Evolutionary conservation across 1,140 invertebrate species (phyloP).

Genomic region (Drosophila fuyamai): DNA sequence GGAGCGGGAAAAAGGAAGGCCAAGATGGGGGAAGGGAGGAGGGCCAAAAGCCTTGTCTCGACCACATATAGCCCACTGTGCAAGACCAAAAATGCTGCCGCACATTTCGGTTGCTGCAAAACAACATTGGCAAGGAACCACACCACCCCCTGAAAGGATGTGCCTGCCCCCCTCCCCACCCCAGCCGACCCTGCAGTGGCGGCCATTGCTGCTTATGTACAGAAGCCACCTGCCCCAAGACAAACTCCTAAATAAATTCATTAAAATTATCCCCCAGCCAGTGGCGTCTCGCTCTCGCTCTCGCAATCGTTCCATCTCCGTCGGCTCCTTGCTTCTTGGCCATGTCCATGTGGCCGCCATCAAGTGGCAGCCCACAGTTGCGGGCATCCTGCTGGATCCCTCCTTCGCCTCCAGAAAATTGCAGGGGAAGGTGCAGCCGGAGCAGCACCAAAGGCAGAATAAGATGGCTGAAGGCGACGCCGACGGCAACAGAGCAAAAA

Average conservation of each 20-base stretch:
- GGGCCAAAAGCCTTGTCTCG: constrained; percentile 28
- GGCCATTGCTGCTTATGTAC: constrained; percentile 26
- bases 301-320: not conserved
- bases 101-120: constrained; percentile 82
- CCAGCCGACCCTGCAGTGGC: not conserved
- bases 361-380: constrained; percentile 81
- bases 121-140: constrained; percentile 56
- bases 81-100: constrained; percentile 82
- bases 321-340: constrained; percentile 12
- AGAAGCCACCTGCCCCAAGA: constrained; percentile 48
- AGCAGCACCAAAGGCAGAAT: not conserved
- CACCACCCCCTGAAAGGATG: not conserved
- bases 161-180: too few relatives aligned
- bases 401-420: not conserved
- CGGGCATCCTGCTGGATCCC: constrained; percentile 37
- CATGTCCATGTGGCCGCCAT: constrained; percentile 68
- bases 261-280: constrained; percentile 75
- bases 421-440: not conserved
- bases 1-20: constrained; percentile 13
- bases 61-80: constrained; percentile 83
- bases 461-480: constrained; percentile 17
- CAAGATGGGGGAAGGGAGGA: constrained; percentile 1
- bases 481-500: constrained; percentile 12
- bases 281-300: constrained; percentile 7
- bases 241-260: constrained; percentile 81